Base-by-base conservation (phyloP, 2,113 vertebrate genomes). In the Microcebus tavaratra region DNA sequence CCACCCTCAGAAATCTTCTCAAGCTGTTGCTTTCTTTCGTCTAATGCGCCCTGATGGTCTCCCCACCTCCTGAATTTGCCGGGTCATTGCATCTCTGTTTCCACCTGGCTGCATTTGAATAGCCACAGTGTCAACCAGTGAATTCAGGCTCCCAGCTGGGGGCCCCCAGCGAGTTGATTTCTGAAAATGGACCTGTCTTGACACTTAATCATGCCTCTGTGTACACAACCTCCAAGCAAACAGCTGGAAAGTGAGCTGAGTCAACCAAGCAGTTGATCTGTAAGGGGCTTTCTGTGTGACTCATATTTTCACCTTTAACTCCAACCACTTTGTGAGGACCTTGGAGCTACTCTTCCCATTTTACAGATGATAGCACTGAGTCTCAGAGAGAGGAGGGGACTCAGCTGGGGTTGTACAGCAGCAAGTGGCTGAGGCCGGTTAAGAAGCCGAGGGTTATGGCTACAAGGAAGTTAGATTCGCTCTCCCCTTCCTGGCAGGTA, bases 61-160 rank as follows among this genome's bases (percentile, higher is more conserved):
- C 50, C 36, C 63, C 3, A n/a, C 65, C 82, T 93, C 87, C 53
- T 1, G 3, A 68, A 68, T 88, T 96, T 81, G 36, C 82, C 29
- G 82, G 87, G 95, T 93, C 87, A 50, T 39, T n/a, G 93, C 53
- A 1, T 17, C 36, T 88, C 10, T 3, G 0, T 79, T 88, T 97
- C 97, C 36, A 63, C 59, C 34, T 90, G 14, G 3, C 72, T 81
- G 55, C 78, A 1, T 67, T 48, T 63, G 53, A 78, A 82, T 73
- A 76, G 27, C 82, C 57, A 4, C 17, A 7, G 9, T 39, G 45
- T 55, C 61, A 48, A 1, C 2, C 7, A 91, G 29, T 21, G 36
- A 63, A 82, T 76, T 31, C 63, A 55, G 68, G 53, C 53, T 93
- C 59, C 87, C 39, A 18, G 25, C 70, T 59, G 73, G 89, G 75